phyloP scores from a whole-genome alignment of 2,797 vertebrate genomes.

The Diceros bicornis region DNA sequence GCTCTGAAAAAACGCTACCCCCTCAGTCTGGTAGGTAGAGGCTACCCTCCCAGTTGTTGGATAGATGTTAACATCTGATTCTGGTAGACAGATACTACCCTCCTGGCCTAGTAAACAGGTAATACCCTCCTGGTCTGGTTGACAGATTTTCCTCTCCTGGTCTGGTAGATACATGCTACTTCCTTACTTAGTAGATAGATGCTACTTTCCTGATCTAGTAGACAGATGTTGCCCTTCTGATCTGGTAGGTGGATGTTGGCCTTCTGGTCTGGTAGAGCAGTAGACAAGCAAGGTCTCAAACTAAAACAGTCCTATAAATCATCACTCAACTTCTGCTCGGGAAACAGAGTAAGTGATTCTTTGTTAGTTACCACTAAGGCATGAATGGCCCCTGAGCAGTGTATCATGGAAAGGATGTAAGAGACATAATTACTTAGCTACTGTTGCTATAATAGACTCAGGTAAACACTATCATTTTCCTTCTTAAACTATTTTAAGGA shows the following conservation, averaged over 20 bases:
- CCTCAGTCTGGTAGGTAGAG: not conserved
- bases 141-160: not conserved
- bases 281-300: constrained; percentile 29
- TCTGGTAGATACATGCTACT: not conserved
- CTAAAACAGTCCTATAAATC: constrained; percentile 33
- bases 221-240: not conserved
- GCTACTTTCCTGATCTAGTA: not conserved
- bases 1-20: constrained; percentile 16
- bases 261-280: not conserved
- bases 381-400: constrained; percentile 11
- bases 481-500: constrained; percentile 50
- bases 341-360: constrained; percentile 1
- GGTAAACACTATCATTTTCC: constrained; percentile 62
- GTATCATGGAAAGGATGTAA: constrained; percentile 30
- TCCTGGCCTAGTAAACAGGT: not conserved
- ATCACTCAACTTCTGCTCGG: constrained; percentile 11
- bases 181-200: not conserved
- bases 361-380: not conserved
- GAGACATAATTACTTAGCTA: constrained; percentile 61
- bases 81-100: not conserved
- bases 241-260: not conserved
- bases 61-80: not conserved
- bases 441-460: constrained; percentile 54
- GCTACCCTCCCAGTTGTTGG: not conserved
- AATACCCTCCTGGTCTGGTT: not conserved